Evolutionary conservation across 2,797 vertebrate genomes (phyloP), one percentile per base, ranked within the genome.

Genomic region (Microhierax caerulescens): DNA sequence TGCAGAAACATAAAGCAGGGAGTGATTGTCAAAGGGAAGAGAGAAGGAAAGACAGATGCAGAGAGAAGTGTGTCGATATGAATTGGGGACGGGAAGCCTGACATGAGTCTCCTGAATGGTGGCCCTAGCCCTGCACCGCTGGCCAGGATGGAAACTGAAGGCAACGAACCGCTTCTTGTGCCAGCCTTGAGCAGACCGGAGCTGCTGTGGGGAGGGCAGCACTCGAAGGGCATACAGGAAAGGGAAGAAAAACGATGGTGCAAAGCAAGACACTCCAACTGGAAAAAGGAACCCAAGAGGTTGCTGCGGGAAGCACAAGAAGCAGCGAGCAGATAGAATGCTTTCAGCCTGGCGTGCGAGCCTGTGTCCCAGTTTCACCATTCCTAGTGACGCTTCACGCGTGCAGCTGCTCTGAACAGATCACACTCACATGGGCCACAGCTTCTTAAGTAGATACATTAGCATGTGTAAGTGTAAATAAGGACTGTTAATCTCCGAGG

Each of bases 221-320:
- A 59, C 11, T 7, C 0, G 0, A 79, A 56, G 30, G 43, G 22
- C 12, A 4, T 3, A 5, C 2, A 37, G 37, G 32, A 53, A 57
- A 56, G 37, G 60, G 63, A 48, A 54, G n/a, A 27, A 43, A 43
- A 54, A 18, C 2, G 28, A 13, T 28, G 45, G 27, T 68, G 30
- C 48, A 39, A 12, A 48, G 22, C 41, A 80, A 45, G 25, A 22
- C 1, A 1, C 1, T 1, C 34, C 0, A 0, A 8, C 12, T 0
- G 1, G 65, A 22, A 24, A 56, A 68, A 70, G n/a, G 0, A 1
- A 68, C 9, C 25, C 37, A 45, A 45, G 45, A 7, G 7, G 9
- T 20, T 60, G 53, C 48, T 75, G 7, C 36, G 48, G 36, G 48
- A 72, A 67, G 30, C 36, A 72, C 20, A 37, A 22, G 28, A 64